Base-by-base conservation (phyloP, 2,113 vertebrate species). In the Oncorhynchus nerka region DNA sequence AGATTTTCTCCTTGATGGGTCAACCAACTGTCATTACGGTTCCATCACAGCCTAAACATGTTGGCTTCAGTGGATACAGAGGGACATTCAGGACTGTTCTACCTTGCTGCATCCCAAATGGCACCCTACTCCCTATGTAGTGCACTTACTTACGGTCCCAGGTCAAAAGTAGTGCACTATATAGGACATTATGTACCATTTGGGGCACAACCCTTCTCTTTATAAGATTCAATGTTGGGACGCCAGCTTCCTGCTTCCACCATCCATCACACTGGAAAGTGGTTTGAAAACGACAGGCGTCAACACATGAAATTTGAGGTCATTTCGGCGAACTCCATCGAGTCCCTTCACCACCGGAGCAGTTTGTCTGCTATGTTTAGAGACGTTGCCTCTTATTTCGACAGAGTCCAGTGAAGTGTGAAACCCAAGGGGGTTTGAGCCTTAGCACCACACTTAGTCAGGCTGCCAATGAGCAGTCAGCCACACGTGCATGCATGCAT, bases 351-450 rank as follows among this genome's bases (percentile, higher is more conserved):
- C 62, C 69, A 28, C 70, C 12, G 71, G 80, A 77, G 73, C 32
- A 26, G 68, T 82, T 70, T 71, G 68, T 64, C 62, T 51, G 70
- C 55, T 65, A 77, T 77, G 75, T 82, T 75, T 78, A 72, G 69
- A 78, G 75, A 75, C 75, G 72, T 62, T 69, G 51, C 28, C 49
- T 72, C 67, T 66, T 75, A 64, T 77, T 78, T 82, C 68, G 45
- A 70, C 68, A 74, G 67, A 66, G 62, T 22, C 73, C n/a, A 75
- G 76, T 34, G 24, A 73, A 71, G 73, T 68, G 77, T 78, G 76
- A 82, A 78, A 73, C 69, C 73, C 65, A 39, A 24, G 57, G 65
- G 74, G 70, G 30, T 69, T 72, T 76, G 8, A 73, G 19, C 45
- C 69, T 24, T 24, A 71, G 32, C 48, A 3, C 39, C 69, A 51